Conservation (phyloP, 2,797 vertebrate species). For the Anableps anableps region DNA sequence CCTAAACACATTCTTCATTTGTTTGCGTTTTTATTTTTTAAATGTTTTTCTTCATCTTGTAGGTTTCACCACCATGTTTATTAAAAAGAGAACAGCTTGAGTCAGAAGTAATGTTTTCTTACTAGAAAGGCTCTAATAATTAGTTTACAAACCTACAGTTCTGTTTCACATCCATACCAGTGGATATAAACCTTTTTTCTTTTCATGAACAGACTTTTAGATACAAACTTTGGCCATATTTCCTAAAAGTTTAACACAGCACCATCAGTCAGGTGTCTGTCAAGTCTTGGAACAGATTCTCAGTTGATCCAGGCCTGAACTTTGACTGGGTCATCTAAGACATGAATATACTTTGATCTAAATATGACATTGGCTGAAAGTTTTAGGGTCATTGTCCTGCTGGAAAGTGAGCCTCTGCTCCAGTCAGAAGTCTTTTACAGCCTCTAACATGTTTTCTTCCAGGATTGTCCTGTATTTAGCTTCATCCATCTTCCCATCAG, state of each 20-base stretch:
- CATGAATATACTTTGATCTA: too few relatives aligned
- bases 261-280: not conserved
- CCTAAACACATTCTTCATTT: constrained; percentile 20
- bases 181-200: not conserved
- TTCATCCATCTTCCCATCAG: not conserved
- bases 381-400: too few relatives aligned
- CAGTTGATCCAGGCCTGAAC: too few relatives aligned
- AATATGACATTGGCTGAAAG: too few relatives aligned
- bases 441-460: too few relatives aligned
- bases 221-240: not conserved
- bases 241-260: not conserved
- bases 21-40: constrained; percentile 34
- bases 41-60: constrained; percentile 27
- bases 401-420: too few relatives aligned
- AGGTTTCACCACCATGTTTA: not conserved
- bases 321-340: too few relatives aligned
- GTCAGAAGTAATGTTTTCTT: not conserved
- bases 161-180: not conserved
- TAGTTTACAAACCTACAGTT: not conserved
- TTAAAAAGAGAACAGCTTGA: not conserved
- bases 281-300: not conserved
- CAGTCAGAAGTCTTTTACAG: too few relatives aligned
- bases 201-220: not conserved
- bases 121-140: not conserved
- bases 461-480: too few relatives aligned